phyloP scores from a whole-genome alignment of 2,113 vertebrate genomes.

The Pipa parva region DNA sequence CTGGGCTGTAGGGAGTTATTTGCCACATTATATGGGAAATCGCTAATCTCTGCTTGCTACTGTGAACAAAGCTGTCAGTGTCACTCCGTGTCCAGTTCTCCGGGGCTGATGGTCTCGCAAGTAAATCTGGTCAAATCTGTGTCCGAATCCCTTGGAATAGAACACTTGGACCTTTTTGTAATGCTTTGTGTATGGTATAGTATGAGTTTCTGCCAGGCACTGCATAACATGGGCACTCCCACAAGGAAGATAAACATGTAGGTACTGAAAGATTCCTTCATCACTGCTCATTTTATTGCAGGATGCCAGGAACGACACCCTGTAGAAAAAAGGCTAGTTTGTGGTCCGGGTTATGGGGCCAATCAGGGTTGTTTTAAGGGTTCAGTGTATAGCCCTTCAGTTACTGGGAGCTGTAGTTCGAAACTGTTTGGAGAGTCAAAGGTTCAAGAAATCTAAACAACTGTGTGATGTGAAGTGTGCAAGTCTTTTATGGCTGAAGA shows the following conservation, averaged over 20 bases:
- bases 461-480: no score
- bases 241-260: conserved; percentile 33
- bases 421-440: no score
- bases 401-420: no score
- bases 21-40: neutral
- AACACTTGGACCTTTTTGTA: neutral
- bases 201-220: conserved; percentile 5
- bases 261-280: conserved; percentile 37
- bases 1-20: no score
- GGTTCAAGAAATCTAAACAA: no score
- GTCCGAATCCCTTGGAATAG: conserved; percentile 15
- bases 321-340: conserved; percentile 19
- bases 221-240: conserved; percentile 25
- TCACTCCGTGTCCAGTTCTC: neutral
- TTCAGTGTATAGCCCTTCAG: no score
- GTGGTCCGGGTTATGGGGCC: conserved; percentile 15
- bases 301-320: conserved; percentile 36
- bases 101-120: neutral
- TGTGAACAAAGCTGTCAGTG: neutral
- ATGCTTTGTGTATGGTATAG: neutral
- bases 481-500: no score
- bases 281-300: conserved; percentile 7
- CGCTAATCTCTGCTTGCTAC: neutral
- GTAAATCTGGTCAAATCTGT: neutral
- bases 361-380: neutral